Evolutionary conservation across 30 jellyfish, hydroid and myxozoan genomes (phyloP).

Genomic region (Chrysaora quinquecirrha): DNA sequence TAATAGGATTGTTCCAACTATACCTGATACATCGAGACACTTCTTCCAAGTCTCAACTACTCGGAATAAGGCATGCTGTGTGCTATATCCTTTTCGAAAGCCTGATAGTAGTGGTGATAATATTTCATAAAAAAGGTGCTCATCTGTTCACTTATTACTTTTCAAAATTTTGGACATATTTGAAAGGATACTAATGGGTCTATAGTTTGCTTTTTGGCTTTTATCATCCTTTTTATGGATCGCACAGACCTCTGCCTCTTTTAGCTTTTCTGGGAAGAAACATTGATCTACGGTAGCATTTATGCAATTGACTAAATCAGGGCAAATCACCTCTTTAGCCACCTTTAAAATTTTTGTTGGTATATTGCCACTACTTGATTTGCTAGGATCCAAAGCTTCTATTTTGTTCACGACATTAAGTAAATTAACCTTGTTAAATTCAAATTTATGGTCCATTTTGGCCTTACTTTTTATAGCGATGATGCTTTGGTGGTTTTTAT

Average conservation of each 20-base stretch:
- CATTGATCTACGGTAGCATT: slow-evolving; percentile 5
- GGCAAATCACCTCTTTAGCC: slow-evolving; percentile 41
- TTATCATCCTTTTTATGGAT: neutral
- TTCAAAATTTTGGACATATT: neutral
- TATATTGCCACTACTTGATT: slow-evolving; percentile 6
- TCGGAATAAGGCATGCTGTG: slow-evolving; percentile 25
- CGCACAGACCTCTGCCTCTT: neutral
- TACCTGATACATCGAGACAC: slow-evolving; percentile 29
- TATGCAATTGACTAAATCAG: slow-evolving; percentile 9
- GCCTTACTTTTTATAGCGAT: neutral
- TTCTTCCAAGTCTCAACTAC: slow-evolving; percentile 15
- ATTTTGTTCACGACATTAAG: slow-evolving; percentile 1
- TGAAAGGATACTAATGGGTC: slow-evolving; percentile 20
- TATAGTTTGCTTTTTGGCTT: neutral
- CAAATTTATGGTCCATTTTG: slow-evolving; percentile 4
- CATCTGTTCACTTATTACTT: neutral
- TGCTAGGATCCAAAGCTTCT: slow-evolving; percentile 13
- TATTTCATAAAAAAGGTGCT: neutral
- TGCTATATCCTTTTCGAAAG: slow-evolving; percentile 23
- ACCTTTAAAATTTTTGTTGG: slow-evolving; percentile 21
- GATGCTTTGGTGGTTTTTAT: slow-evolving; percentile 38
- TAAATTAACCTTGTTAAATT: slow-evolving; percentile 17
- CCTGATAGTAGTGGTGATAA: neutral
- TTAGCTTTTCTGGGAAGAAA: slow-evolving; percentile 17
- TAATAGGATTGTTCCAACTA: slow-evolving; percentile 19